Conservation (phyloP, 2,888 invertebrate species). For the Epirrita christyi region DNA sequence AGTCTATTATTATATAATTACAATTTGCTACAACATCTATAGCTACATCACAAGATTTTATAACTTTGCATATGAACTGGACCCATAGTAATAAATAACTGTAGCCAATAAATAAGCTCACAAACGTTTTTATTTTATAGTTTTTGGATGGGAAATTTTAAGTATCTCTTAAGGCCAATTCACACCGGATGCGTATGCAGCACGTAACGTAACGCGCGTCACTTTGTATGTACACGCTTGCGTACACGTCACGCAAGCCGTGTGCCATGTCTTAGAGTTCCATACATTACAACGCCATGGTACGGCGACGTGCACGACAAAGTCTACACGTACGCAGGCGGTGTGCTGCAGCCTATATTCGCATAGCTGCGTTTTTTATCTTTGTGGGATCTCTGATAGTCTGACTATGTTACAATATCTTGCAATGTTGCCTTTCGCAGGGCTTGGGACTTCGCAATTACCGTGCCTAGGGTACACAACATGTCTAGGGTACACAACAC, state of each 20-base stretch:
- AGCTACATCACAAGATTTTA: constrained; percentile 60
- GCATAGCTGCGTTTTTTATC: not conserved
- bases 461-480: constrained; percentile 58
- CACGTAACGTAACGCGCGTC: too few relatives aligned
- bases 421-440: constrained; percentile 69
- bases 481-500: constrained; percentile 69
- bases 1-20: constrained; percentile 47
- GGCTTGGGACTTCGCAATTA: constrained; percentile 63
- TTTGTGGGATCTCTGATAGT: not conserved
- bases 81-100: not conserved
- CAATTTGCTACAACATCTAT: constrained; percentile 67
- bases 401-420: constrained; percentile 43
- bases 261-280: too few relatives aligned
- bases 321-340: too few relatives aligned
- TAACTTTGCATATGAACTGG: not conserved
- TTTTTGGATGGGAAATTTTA: not conserved
- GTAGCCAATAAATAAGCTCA: too few relatives aligned
- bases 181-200: too few relatives aligned
- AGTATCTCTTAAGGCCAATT: too few relatives aligned
- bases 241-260: too few relatives aligned
- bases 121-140: too few relatives aligned
- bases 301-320: too few relatives aligned
- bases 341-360: too few relatives aligned
- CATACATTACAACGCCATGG: too few relatives aligned
- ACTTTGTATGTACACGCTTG: too few relatives aligned